Base-by-base conservation (phyloP, 1,140 invertebrate species). In the Harlomillsia oculata region DNA sequence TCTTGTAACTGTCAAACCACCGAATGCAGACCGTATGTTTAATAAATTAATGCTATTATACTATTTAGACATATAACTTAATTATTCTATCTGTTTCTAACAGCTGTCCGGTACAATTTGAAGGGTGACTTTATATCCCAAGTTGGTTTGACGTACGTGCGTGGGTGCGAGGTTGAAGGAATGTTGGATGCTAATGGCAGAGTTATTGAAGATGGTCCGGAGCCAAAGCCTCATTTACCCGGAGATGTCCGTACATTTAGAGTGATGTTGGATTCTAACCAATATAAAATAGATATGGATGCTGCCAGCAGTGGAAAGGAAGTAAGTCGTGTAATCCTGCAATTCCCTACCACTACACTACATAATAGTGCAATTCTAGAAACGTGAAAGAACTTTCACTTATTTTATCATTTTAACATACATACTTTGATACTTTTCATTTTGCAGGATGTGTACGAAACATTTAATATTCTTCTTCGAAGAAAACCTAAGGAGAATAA, bases 401-500 rank as follows among this genome's bases (percentile, higher is more conserved):
- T 34, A 14, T 16, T 6, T 39, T 39, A 5, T n/a, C n/a, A 39
- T 9, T 8, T 2, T 40, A 8, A 40, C 9, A 16, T 14, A 40
- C 16, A 16, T 5, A 39, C 5, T 39, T 6, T 39, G 37, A 16
- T 39, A 39, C n/a, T 5, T 39, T 1, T 46, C 21, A 1, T 46
- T 46, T 65, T 68, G 40, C 66, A 88, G 77, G 88, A 92, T 74
- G 85, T 97, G 9, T 97, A 98, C 71, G 89, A 93, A 69, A 85
- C 84, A n/a, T 99, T 99, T 70, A 99, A 98, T 71, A 84, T 99
- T 26, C 80, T 99, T 43, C 89, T 99, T 80, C 78, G 97, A 44
- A 78, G 97, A 25, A 97, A 97, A 72, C 95, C 97, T 0, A 99
- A 99, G 71, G 93, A 99, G 71, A 99, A 99, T 70, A 99, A 99